phyloP scores from a whole-genome alignment of 2,113 vertebrate species.

The Coturnix japonica region DNA sequence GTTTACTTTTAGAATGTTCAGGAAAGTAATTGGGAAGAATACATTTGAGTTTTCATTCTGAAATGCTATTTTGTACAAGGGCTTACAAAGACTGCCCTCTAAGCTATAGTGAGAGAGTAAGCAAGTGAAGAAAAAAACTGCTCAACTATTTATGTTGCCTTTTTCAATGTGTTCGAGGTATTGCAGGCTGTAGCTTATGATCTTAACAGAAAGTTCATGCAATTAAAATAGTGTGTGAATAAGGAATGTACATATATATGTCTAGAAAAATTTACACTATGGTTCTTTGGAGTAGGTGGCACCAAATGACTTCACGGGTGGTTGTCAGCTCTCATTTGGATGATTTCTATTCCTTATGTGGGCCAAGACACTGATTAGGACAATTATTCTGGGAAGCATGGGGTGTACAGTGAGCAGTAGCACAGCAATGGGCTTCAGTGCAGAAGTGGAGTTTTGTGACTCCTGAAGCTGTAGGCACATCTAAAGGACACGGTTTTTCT shows the following conservation, averaged over 20 bases:
- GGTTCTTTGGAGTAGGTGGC: not conserved
- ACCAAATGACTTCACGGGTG: not conserved
- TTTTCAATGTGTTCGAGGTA: not conserved
- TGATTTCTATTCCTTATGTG: not conserved
- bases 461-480: not conserved
- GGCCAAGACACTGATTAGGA: not conserved
- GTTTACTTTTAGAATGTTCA: not conserved
- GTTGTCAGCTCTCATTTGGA: not conserved
- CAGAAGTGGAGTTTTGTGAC: not conserved
- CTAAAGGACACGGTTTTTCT: not conserved
- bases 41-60: not conserved
- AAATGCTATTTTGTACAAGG: not conserved
- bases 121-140: not conserved
- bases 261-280: not conserved
- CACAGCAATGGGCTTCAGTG: not conserved
- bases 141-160: not conserved
- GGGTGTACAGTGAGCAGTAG: not conserved
- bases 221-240: not conserved
- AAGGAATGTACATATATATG: fast-evolving
- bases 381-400: not conserved
- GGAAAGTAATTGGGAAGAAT: not conserved
- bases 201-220: not conserved
- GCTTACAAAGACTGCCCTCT: fast-evolving
- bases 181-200: not conserved
- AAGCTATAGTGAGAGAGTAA: not conserved